phyloP scores from a whole-genome alignment of 2,113 vertebrate genomes.

The Protobothrops mucrosquamatus region DNA sequence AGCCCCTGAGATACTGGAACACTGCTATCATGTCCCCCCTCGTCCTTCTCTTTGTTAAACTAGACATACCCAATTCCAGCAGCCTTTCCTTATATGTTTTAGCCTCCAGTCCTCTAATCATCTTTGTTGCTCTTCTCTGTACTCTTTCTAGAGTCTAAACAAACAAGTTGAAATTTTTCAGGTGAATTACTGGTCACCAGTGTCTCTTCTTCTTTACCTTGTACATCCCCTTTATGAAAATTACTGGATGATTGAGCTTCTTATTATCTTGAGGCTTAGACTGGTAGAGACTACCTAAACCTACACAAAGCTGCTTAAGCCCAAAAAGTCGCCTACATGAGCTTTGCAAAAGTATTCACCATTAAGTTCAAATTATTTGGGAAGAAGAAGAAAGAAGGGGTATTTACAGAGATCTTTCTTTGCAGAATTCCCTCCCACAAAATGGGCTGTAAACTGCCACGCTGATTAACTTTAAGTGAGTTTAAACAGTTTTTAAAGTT shows the following conservation, averaged over 20 bases:
- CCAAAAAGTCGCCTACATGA: neutral
- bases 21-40: too few relatives aligned
- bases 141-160: too few relatives aligned
- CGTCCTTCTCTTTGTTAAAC: too few relatives aligned
- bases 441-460: neutral
- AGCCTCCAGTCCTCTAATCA: too few relatives aligned
- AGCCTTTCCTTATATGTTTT: too few relatives aligned
- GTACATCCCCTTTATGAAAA: neutral
- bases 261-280: neutral
- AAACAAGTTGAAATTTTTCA: neutral
- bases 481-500: neutral
- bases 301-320: neutral
- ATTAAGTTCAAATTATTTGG: neutral
- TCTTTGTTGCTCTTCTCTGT: too few relatives aligned
- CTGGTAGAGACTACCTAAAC: neutral
- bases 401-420: neutral
- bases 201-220: neutral
- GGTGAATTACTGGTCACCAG: neutral
- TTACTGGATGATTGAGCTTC: neutral
- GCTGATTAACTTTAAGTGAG: neutral
- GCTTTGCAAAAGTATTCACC: neutral
- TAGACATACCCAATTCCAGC: too few relatives aligned
- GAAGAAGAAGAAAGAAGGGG: neutral
- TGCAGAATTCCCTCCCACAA: neutral
- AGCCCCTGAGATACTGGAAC: too few relatives aligned